Percentiles rank a stretch among this genome's conserved stretches.
phyloP scores from a whole-genome alignment of 1,140 invertebrate genomes.

The Eumeta japonica region DNA sequence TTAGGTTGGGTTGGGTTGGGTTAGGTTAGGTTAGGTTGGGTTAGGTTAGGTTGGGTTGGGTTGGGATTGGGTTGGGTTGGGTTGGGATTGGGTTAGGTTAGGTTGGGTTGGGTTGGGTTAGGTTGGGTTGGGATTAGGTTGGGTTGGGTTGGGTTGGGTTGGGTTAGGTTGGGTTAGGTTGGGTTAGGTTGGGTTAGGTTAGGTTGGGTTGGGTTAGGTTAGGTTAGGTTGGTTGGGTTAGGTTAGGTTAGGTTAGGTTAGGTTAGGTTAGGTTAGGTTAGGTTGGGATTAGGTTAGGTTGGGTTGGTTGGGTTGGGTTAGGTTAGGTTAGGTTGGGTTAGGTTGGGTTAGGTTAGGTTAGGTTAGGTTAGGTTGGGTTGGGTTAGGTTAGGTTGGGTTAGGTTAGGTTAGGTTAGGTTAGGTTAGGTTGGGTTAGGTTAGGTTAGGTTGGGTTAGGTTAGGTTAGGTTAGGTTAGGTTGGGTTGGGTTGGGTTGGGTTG shows the following conservation, averaged over 20 bases:
- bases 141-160: slow-evolving; percentile 2
- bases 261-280: slow-evolving; percentile 9
- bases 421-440: slow-evolving; percentile 18
- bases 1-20: slow-evolving; percentile 5
- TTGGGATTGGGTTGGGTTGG: too few species aligned
- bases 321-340: slow-evolving; percentile 12
- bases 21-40: slow-evolving; percentile 7
- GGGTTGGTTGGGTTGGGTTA: too few species aligned
- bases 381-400: slow-evolving; percentile 7
- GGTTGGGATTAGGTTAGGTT: too few species aligned
- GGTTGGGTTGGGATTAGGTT: too few species aligned
- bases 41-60: slow-evolving; percentile 8
- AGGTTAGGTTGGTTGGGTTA: too few species aligned
- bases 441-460: slow-evolving; percentile 20
- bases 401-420: slow-evolving; percentile 16
- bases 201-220: slow-evolving; percentile 7
- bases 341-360: slow-evolving; percentile 7
- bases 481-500: slow-evolving; percentile 23
- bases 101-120: not conserved
- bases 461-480: slow-evolving; percentile 22
- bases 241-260: slow-evolving; percentile 18
- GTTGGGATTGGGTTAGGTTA: slow-evolving; percentile 1
- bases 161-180: slow-evolving; percentile 4
- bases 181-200: slow-evolving; percentile 6
- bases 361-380: slow-evolving; percentile 6